Base-by-base conservation (phyloP, 2,113 vertebrate species). In the Lepisosteus osseus region DNA sequence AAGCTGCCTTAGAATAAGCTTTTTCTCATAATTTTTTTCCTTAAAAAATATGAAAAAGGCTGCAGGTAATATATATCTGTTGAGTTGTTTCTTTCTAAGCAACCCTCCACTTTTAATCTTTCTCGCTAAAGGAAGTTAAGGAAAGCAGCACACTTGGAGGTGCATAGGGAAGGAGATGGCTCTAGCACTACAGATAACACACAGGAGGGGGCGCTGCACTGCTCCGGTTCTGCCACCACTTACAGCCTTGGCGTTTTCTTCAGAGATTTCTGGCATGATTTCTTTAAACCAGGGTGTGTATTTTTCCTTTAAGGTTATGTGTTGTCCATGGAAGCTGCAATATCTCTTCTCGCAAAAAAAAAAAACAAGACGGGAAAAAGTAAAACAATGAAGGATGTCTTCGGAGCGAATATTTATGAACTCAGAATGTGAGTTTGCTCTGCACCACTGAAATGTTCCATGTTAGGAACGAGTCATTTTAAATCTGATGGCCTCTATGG, bases 241-340 rank as follows among this genome's bases (percentile, higher is more conserved):
- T 93, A 90, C 90, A 91, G 91, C 80, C 90, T 98, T 85, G 94
- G 92, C 76, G 62, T 94, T 87, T 90, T 99, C 94, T 95, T 98
- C 95, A 94, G 94, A 93, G 95, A 95, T 89, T 94, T 99, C 92
- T 99, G 96, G 95, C 95, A 93, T 88, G 95, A 94, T 91, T 93
- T 95, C 94, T 96, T 96, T 95, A 95, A 97, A 94, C 94, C 95
- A 90, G 95, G 97, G 97, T 99, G 95, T 95, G 97, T 99, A 97
- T 95, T 83, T 83, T 90, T 86, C 86, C 73, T 84, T 81, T 55
- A 79, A 78, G 76, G 82, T 85, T 91, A 77, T 44, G 0, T 87
- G 57, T 73, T 82, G 72, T 76, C 67, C 82, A 77, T 29, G 29
- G 65, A 70, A 89, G 72, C 82, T 80, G 79, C 78, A 79, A 70